Conservation (phyloP, 1,140 invertebrate genomes). For the Brachionus calyciflorus region DNA sequence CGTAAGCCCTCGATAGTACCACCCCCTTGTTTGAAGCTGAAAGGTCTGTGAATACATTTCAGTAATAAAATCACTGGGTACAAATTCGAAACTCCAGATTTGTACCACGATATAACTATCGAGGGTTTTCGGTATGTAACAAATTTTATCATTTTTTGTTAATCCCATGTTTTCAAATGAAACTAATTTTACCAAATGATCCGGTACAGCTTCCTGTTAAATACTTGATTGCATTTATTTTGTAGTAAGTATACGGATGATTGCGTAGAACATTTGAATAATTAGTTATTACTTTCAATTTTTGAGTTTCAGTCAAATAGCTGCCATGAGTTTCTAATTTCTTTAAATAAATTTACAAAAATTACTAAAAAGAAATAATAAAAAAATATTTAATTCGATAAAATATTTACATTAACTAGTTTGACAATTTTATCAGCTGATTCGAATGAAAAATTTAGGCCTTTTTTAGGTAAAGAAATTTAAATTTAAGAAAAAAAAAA, state of each 20-base stretch:
- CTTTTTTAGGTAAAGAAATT: neutral
- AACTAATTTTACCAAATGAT: neutral
- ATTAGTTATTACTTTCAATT: neutral
- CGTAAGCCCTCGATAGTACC: no score
- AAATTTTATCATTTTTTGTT: neutral
- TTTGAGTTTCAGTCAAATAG: neutral
- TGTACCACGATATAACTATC: no score
- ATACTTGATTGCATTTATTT: slow-evolving; percentile 2
- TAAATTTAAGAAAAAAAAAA: neutral
- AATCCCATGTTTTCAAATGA: neutral
- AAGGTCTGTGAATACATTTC: no score
- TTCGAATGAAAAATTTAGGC: slow-evolving; percentile 1
- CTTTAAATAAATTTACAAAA: neutral
- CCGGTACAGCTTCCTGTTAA: neutral
- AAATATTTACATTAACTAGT: neutral
- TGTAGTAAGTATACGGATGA: slow-evolving; percentile 1
- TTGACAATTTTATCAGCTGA: slow-evolving; percentile 20
- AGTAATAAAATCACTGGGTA: no score
- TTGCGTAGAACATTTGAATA: neutral
- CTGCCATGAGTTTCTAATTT: neutral
- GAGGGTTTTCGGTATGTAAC: no score
- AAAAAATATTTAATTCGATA: neutral
- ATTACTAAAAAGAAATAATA: no score
- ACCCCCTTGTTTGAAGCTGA: no score
- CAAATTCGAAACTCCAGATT: no score